Evolutionary conservation across 2,888 invertebrate genomes (phyloP).

Genomic region (Idaea dimidiata): DNA sequence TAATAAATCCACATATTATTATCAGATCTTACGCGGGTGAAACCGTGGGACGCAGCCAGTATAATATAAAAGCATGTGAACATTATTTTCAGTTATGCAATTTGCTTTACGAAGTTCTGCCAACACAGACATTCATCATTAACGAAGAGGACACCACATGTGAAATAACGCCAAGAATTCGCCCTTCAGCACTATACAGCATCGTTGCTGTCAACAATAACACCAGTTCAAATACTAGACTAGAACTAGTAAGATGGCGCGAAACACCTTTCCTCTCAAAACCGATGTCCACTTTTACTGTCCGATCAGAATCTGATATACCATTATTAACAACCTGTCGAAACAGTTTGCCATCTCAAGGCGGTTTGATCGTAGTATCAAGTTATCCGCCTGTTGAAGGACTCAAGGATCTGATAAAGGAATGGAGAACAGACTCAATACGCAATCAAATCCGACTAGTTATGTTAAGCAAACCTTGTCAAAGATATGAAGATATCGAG

Average conservation of each 20-base stretch:
- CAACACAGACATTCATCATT: conserved; percentile 25
- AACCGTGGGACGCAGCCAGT: no score
- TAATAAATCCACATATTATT: no score
- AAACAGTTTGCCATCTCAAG: conserved; percentile 19
- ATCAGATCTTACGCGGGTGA: no score
- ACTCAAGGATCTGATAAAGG: conserved; percentile 30
- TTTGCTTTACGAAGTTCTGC: conserved; percentile 20
- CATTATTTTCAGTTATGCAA: conserved; percentile 22
- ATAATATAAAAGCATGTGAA: neutral
- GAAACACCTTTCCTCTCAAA: conserved; percentile 15
- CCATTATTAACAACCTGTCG: conserved; percentile 24
- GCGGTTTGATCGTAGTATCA: conserved; percentile 32
- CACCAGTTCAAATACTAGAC: conserved; percentile 14
- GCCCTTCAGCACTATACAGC: conserved; percentile 22
- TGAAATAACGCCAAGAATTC: neutral
- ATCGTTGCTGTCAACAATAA: conserved; percentile 16
- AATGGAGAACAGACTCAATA: conserved; percentile 31
- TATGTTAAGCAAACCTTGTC: conserved; percentile 21
- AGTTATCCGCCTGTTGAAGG: conserved; percentile 31
- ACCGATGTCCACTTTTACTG: conserved; percentile 22
- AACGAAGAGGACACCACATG: conserved; percentile 22
- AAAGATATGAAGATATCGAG: conserved; percentile 8
- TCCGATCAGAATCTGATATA: conserved; percentile 29
- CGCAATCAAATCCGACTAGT: conserved; percentile 31
- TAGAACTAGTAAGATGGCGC: conserved; percentile 33